Percentiles rank a stretch among this genome's conserved stretches.
phyloP scores from a whole-genome alignment of 2,888 invertebrate genomes.

The Drymonia ruficornis region DNA sequence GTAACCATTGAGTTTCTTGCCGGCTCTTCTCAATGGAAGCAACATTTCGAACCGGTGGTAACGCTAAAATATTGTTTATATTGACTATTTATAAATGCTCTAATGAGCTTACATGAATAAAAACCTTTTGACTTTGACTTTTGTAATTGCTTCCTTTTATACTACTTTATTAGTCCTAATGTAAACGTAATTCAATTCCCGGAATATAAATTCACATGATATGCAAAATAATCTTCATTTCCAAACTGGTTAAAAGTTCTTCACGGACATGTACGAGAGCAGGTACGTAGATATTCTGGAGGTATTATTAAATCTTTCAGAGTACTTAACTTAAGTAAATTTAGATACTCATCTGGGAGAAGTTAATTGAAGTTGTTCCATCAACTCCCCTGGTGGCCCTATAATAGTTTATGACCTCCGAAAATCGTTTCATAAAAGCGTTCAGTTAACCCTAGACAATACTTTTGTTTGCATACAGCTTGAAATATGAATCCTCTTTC shows the following conservation, averaged over 20 bases:
- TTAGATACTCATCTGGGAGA: conserved; percentile 5
- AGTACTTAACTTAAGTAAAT: conserved; percentile 1
- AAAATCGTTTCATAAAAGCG: conserved; percentile 19
- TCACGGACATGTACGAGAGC: neutral
- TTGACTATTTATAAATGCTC: too few relatives aligned
- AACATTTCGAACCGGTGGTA: too few relatives aligned
- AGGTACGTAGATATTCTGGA: neutral
- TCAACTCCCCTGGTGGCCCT: conserved; percentile 16
- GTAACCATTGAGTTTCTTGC: too few relatives aligned
- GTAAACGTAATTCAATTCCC: too few relatives aligned
- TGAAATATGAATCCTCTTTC: conserved; percentile 15
- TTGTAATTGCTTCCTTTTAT: too few relatives aligned
- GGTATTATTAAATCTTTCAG: neutral
- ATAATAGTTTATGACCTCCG: conserved; percentile 20
- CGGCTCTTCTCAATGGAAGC: too few relatives aligned
- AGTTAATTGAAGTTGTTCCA: conserved; percentile 9
- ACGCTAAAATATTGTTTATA: too few relatives aligned
- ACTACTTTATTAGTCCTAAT: too few relatives aligned
- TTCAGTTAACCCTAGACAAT: conserved; percentile 16
- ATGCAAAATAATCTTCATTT: neutral
- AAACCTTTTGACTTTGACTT: too few relatives aligned
- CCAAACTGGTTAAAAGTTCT: neutral
- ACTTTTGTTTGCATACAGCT: conserved; percentile 25
- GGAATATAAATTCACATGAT: too few relatives aligned
- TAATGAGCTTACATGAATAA: too few relatives aligned